A percentile compares a stretch with the other conserved stretches of the same genome.
Conservation (phyloP, 2,113 vertebrate species). For the Cololabis saira region DNA sequence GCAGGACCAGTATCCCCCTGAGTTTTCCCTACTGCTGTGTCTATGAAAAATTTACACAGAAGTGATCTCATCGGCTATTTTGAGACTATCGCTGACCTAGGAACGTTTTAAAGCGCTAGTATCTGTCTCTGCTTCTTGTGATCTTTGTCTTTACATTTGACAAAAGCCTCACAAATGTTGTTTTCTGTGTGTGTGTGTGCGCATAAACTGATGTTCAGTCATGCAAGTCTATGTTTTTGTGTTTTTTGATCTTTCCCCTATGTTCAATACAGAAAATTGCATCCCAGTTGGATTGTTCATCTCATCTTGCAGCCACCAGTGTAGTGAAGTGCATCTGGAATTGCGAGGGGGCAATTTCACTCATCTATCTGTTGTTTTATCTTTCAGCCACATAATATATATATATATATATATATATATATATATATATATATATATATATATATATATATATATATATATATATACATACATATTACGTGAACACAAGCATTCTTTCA, state of each 20-base stretch:
- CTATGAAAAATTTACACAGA: slow-evolving; percentile 84
- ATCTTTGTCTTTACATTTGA: slow-evolving; percentile 35
- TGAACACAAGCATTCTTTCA: slow-evolving; percentile 18
- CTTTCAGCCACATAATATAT: slow-evolving; percentile 9
- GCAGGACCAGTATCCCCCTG: slow-evolving; percentile 70
- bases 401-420: not conserved
- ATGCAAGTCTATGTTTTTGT: not conserved
- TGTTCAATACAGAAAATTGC: slow-evolving; percentile 31
- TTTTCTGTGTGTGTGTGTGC: not conserved
- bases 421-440: no score
- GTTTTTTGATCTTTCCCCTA: slow-evolving; percentile 30
- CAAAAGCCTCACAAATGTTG: not conserved
- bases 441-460: no score
- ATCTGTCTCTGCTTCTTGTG: slow-evolving; percentile 43
- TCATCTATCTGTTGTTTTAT: slow-evolving; percentile 26
- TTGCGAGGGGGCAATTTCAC: slow-evolving; percentile 37
- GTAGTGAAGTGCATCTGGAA: slow-evolving; percentile 36
- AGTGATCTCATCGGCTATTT: slow-evolving; percentile 85
- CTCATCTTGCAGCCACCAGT: slow-evolving; percentile 13
- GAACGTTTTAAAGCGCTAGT: slow-evolving; percentile 78
- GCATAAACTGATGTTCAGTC: not conserved
- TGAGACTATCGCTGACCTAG: slow-evolving; percentile 76
- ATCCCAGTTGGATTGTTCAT: slow-evolving; percentile 28
- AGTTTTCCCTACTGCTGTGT: slow-evolving; percentile 75
- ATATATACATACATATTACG: not conserved